Percentiles rank a stretch among this genome's conserved stretches.
Evolutionary conservation across 1,140 invertebrate genomes (phyloP).

Genomic region (Sarcophaga bullata): DNA sequence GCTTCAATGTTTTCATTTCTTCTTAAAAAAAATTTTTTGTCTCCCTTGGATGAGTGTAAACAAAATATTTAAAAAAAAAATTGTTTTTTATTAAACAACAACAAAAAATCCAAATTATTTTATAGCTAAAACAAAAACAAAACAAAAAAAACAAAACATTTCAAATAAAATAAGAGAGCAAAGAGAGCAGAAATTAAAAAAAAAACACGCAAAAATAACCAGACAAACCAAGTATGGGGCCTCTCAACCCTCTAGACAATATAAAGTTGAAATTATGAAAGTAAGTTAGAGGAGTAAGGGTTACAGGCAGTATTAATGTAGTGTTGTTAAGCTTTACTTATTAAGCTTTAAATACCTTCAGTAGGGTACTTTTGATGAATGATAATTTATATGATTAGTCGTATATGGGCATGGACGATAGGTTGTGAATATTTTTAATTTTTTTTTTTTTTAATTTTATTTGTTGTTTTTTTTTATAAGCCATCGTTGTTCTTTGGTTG

Average conservation of each 20-base stretch:
- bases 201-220: background rate
- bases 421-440: too few relatives aligned
- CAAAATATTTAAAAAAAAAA: background rate
- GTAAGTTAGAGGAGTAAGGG: too few relatives aligned
- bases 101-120: background rate
- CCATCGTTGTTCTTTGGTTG: background rate
- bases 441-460: background rate
- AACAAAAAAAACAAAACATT: background rate
- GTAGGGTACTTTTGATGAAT: background rate
- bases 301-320: background rate
- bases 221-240: too few relatives aligned
- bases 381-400: background rate
- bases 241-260: too few relatives aligned
- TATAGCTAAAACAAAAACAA: background rate
- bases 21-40: slow-evolving; percentile 7
- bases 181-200: background rate
- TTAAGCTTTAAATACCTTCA: background rate
- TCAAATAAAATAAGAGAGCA: background rate
- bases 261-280: too few relatives aligned
- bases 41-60: background rate
- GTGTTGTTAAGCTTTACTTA: too few relatives aligned
- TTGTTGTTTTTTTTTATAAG: background rate
- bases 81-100: background rate
- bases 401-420: background rate
- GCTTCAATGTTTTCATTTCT: background rate